Conservation (phyloP, 2,797 vertebrate genomes). For the Megalops cyprinoides region DNA sequence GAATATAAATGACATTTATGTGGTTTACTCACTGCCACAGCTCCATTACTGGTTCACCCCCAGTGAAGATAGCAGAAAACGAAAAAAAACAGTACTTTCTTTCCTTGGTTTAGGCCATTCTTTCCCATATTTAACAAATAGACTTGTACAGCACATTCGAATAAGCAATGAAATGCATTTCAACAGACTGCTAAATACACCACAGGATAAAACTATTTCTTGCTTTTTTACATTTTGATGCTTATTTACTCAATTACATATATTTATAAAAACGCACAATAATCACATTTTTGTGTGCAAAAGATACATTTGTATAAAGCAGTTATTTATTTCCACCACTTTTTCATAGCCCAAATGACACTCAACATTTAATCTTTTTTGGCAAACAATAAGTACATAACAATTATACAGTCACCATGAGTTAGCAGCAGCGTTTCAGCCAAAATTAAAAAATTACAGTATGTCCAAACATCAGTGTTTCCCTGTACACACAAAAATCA, state of each 20-base stretch:
- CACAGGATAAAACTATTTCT: slow-evolving; percentile 69
- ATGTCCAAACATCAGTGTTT: slow-evolving; percentile 76
- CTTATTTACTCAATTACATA: slow-evolving; percentile 56
- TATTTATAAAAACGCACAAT: slow-evolving; percentile 77
- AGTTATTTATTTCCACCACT: slow-evolving; percentile 38
- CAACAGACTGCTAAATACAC: slow-evolving; percentile 75
- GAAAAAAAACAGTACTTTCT: slow-evolving; percentile 42
- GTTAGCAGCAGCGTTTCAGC: slow-evolving; percentile 82
- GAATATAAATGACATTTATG: slow-evolving; percentile 80
- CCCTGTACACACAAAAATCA: slow-evolving; percentile 70
- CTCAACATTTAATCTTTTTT: slow-evolving; percentile 57
- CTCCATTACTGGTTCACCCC: slow-evolving; percentile 40
- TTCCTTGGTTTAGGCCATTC: slow-evolving; percentile 44
- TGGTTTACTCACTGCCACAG: slow-evolving; percentile 69
- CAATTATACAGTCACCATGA: slow-evolving; percentile 80
- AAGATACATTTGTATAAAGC: slow-evolving; percentile 68
- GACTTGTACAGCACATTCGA: slow-evolving; percentile 69
- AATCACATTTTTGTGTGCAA: slow-evolving; percentile 80
- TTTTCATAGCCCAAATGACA: slow-evolving; percentile 48
- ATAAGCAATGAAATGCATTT: slow-evolving; percentile 73
- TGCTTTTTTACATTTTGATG: slow-evolving; percentile 25
- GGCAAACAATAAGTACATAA: slow-evolving; percentile 73
- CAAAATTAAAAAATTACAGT: slow-evolving; percentile 67
- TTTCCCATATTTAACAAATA: slow-evolving; percentile 54
- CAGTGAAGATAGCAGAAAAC: slow-evolving; percentile 57